Percentiles rank a stretch among this genome's conserved stretches.
phyloP scores from a whole-genome alignment of 2,113 vertebrate species.

The Morone saxatilis region DNA sequence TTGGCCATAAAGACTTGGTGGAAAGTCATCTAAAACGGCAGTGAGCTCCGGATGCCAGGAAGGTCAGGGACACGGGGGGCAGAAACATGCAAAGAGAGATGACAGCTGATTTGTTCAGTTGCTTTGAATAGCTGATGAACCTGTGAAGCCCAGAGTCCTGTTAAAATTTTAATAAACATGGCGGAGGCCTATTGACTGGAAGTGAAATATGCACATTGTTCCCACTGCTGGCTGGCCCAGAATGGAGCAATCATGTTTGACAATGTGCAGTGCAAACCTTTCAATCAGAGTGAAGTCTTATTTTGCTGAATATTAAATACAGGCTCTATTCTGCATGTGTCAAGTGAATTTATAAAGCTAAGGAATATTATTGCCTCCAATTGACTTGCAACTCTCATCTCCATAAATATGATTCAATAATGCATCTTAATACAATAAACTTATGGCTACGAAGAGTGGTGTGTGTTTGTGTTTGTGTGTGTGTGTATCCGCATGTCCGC shows the following conservation, averaged over 20 bases:
- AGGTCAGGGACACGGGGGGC: slow-evolving; percentile 80
- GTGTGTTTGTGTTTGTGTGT: not conserved
- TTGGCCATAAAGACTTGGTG: slow-evolving; percentile 82
- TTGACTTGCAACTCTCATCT: slow-evolving; percentile 77
- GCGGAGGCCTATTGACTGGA: slow-evolving; percentile 85
- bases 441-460: slow-evolving; percentile 6
- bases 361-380: slow-evolving; percentile 78
- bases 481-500: not conserved
- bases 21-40: slow-evolving; percentile 79
- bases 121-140: slow-evolving; percentile 89
- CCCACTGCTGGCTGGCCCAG: slow-evolving; percentile 77
- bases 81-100: slow-evolving; percentile 74
- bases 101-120: slow-evolving; percentile 82
- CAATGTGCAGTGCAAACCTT: slow-evolving; percentile 86
- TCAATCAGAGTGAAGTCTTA: slow-evolving; percentile 83
- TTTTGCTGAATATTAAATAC: slow-evolving; percentile 84
- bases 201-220: slow-evolving; percentile 87
- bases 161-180: slow-evolving; percentile 91
- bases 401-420: slow-evolving; percentile 78
- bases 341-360: slow-evolving; percentile 82
- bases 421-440: slow-evolving; percentile 59
- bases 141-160: slow-evolving; percentile 82
- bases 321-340: slow-evolving; percentile 75
- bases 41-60: slow-evolving; percentile 74
- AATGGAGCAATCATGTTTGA: slow-evolving; percentile 85